A percentile compares a stretch with the other conserved stretches of the same genome.
These are phyloP conservation scores for Aphyosemion australe DNA, from an alignment of 2,113 vertebrate species.

Conservation along the genomic window DNA sequence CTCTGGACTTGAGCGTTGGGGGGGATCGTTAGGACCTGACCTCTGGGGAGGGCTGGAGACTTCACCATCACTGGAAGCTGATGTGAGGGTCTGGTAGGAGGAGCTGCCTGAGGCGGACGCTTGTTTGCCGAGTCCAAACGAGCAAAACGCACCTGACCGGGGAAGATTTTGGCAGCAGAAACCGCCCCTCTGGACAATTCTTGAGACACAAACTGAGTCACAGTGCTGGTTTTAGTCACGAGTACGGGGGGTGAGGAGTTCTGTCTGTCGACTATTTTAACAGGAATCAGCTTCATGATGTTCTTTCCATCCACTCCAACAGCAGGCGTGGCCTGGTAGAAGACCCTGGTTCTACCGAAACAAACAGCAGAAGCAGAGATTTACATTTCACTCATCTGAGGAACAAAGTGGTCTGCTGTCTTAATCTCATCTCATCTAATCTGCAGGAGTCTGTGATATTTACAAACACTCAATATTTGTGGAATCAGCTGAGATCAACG, in stretches of 20 bases:
- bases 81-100: constrained; percentile 54
- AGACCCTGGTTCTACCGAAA: constrained; percentile 83
- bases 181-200: constrained; percentile 72
- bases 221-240: constrained; percentile 66
- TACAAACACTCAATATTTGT: too few species aligned
- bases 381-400: too few species aligned
- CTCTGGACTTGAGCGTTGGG: constrained; percentile 83
- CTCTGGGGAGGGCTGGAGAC: constrained; percentile 74
- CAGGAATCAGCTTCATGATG: constrained; percentile 89
- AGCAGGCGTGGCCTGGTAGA: constrained; percentile 87
- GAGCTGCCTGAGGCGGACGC: constrained; percentile 42
- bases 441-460: too few species aligned
- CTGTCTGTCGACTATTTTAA: constrained; percentile 79
- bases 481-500: too few species aligned
- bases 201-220: constrained; percentile 63
- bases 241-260: constrained; percentile 54
- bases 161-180: constrained; percentile 5
- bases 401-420: background rate
- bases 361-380: background rate
- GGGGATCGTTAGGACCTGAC: constrained; percentile 86
- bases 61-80: constrained; percentile 66
- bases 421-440: too few species aligned
- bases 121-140: background rate
- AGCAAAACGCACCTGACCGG: constrained; percentile 38
- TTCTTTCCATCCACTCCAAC: constrained; percentile 87